These are phyloP conservation scores for Lepidochitona cinerea DNA, from an alignment of 2,888 invertebrate species.

Conservation along the genomic window DNA sequence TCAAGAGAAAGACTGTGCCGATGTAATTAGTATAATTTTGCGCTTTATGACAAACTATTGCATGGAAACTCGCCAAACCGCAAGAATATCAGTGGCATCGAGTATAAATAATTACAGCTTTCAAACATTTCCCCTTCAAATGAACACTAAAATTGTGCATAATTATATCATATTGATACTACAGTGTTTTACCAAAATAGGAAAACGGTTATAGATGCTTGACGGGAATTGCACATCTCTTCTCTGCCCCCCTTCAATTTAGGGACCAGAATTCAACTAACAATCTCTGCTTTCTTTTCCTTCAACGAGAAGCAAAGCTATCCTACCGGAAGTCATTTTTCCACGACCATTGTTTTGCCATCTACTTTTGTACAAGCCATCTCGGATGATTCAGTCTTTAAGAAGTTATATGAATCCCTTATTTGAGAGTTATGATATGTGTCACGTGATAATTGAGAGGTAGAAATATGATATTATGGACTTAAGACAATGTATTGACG, in stretches of 20 bases:
- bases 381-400: too few species aligned
- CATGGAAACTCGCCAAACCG: background rate
- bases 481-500: background rate
- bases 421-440: background rate
- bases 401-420: too few species aligned
- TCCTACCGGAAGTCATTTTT: too few species aligned
- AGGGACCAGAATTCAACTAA: too few species aligned
- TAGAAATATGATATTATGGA: background rate
- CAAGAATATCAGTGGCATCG: conserved; percentile 1
- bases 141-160: background rate
- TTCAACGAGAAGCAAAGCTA: too few species aligned
- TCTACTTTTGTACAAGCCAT: too few species aligned
- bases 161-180: conserved; percentile 6
- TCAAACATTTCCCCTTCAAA: background rate
- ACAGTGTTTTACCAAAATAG: too few species aligned
- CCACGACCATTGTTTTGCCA: too few species aligned
- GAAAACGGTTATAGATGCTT: too few species aligned
- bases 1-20: background rate
- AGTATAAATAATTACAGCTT: background rate
- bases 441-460: background rate
- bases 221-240: too few species aligned
- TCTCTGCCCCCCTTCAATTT: too few species aligned
- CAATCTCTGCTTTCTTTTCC: too few species aligned
- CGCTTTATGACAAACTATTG: background rate
- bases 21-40: conserved; percentile 2